A percentile compares a stretch with the other conserved stretches of the same genome.
phyloP scores from a whole-genome alignment of 2,113 vertebrate species.

The Anthoscopus minutus region DNA sequence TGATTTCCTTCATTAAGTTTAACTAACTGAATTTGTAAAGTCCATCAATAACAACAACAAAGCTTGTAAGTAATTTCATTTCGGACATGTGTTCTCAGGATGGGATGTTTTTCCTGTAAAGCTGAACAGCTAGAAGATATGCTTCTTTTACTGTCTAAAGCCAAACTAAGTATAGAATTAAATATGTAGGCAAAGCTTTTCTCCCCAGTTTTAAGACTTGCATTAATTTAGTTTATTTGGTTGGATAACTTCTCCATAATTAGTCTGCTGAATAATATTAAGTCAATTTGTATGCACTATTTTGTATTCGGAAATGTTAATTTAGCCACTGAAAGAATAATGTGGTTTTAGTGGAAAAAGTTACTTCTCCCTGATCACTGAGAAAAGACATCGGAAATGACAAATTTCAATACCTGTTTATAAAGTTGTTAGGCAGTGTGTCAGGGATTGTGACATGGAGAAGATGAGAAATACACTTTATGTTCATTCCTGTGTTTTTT shows the following conservation, averaged over 20 bases:
- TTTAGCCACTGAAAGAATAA: neutral
- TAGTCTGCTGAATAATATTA: neutral
- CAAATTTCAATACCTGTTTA: neutral
- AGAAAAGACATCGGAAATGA: neutral
- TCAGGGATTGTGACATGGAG: neutral
- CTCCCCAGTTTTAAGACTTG: neutral
- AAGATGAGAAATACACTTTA: neutral
- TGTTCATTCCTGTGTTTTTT: neutral
- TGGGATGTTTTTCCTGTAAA: neutral
- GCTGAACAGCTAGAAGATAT: neutral
- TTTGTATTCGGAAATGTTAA: neutral
- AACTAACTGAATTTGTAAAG: neutral
- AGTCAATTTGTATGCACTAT: neutral
- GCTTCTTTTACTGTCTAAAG: neutral
- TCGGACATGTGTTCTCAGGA: neutral
- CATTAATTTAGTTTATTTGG: neutral
- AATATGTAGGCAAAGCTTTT: neutral
- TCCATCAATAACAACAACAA: neutral
- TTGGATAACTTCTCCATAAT: neutral
- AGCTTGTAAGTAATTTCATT: neutral
- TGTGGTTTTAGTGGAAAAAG: neutral
- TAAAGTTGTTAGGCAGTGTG: neutral
- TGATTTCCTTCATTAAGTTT: neutral
- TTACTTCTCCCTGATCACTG: neutral
- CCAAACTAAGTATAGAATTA: neutral